Base-by-base conservation (phyloP, 2,888 invertebrate genomes). In the Holacanthella duospinosa region DNA sequence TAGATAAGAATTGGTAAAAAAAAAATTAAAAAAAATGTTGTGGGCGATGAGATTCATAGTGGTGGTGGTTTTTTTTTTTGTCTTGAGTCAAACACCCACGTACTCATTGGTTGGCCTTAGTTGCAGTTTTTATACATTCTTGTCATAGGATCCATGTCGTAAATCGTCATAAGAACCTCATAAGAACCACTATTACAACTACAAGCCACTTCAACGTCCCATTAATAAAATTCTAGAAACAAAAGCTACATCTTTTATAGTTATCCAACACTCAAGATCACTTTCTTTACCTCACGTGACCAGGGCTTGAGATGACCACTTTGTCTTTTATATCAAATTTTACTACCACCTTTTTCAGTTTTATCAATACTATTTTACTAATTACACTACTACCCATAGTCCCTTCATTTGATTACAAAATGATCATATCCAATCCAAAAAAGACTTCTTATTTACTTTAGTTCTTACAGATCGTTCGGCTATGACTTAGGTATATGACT, bases 161-260 rank as follows among this genome's bases (percentile, higher is more conserved):
- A 48, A 48, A 48, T 48, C 48, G 16, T n/a, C 4, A 4, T 48
- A 48, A 48, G n/a, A 21, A 21, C 16, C 16, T 48, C 48, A 48
- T 48, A 48, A 48, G 48, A 21, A 48, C 48, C 48, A n/a, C 48
- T 48, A 48, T 48, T 48, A 48, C 48, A 48, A 48, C 48, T 48
- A 48, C 48, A 21, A 48, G 48, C 48, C 48, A 48, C 48, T 48
- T 48, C 48, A 48, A 21, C 48, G 48, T 48, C 48, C 48, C 48
- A 48, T 48, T 48, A 48, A 48, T 48, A 48, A 48, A 48, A 48
- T 21, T 16, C 36, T 36, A 36, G 36, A 36, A 36, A 12, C 9
- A 36, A 12, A 36, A 12, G 36, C 36, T 12, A 36, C 36, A 36
- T 36, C 36, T 12, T 36, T 36, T 36, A 36, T 36, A 36, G 36